These are phyloP conservation scores for Xenopus tropicalis DNA, from an alignment of 2,113 vertebrate genomes.

Conservation along the genomic window DNA sequence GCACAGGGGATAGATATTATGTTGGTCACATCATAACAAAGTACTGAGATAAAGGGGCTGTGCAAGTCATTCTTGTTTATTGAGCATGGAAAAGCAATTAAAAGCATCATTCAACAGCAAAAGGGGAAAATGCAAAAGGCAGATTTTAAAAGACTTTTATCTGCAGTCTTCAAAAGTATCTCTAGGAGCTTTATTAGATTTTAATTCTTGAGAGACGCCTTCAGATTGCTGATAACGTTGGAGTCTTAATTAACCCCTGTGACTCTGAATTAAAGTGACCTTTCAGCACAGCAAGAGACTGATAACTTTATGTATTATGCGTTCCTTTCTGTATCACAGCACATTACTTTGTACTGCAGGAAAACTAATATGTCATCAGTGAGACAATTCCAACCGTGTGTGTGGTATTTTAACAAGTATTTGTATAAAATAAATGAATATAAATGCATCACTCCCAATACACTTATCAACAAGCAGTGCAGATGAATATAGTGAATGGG, in stretches of 20 bases:
- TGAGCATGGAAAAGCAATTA: slow-evolving; percentile 15
- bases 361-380: too few relatives aligned
- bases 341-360: too few relatives aligned
- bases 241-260: not conserved
- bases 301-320: not conserved
- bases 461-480: too few relatives aligned
- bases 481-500: too few relatives aligned
- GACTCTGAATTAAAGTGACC: not conserved
- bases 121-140: not conserved
- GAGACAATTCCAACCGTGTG: too few relatives aligned
- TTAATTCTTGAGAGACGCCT: not conserved
- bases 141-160: not conserved
- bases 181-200: not conserved
- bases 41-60: not conserved
- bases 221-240: not conserved
- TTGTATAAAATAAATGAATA: too few relatives aligned
- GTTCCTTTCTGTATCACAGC: not conserved
- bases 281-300: not conserved
- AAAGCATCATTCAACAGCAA: not conserved
- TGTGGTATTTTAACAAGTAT: too few relatives aligned
- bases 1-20: too few relatives aligned
- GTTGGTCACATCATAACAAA: too few relatives aligned
- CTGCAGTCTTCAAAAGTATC: not conserved
- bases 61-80: not conserved
- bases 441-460: too few relatives aligned